Evolutionary conservation across 2,113 vertebrate genomes (phyloP).

Genomic region (Microcebus lehilahytsara): DNA sequence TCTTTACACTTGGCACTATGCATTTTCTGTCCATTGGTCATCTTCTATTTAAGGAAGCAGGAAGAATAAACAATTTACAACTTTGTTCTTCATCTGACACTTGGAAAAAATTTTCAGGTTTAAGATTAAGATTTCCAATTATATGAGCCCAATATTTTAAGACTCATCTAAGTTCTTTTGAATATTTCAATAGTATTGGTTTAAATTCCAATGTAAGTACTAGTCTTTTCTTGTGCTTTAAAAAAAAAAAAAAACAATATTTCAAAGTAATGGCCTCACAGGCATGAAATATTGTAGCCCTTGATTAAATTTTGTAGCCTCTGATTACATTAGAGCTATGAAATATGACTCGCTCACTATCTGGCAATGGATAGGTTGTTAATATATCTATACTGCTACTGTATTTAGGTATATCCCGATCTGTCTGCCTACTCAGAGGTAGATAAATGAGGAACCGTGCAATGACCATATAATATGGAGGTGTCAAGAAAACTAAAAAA

Average conservation of each 20-base stretch:
- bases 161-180: neutral
- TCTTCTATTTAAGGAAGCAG: neutral
- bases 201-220: constrained; percentile 28
- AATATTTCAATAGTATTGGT: constrained; percentile 26
- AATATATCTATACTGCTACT: neutral
- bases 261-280: constrained; percentile 58
- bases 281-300: constrained; percentile 53
- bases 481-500: constrained; percentile 10
- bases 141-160: neutral
- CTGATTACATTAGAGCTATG: constrained; percentile 53
- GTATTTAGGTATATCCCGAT: neutral
- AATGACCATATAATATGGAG: neutral
- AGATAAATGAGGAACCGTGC: neutral
- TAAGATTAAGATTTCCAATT: neutral
- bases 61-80: neutral
- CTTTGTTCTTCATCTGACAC: neutral
- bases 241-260: constrained; percentile 14
- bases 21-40: rapidly evolving
- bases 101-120: neutral
- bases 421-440: neutral
- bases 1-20: neutral
- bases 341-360: neutral
- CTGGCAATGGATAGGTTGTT: neutral
- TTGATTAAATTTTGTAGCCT: constrained; percentile 62
- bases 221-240: constrained; percentile 36